Percentiles rank a stretch among this genome's conserved stretches.
These are phyloP conservation scores for Aphodius sticticus DNA, from an alignment of 2,888 invertebrate genomes.

Conservation along the genomic window DNA sequence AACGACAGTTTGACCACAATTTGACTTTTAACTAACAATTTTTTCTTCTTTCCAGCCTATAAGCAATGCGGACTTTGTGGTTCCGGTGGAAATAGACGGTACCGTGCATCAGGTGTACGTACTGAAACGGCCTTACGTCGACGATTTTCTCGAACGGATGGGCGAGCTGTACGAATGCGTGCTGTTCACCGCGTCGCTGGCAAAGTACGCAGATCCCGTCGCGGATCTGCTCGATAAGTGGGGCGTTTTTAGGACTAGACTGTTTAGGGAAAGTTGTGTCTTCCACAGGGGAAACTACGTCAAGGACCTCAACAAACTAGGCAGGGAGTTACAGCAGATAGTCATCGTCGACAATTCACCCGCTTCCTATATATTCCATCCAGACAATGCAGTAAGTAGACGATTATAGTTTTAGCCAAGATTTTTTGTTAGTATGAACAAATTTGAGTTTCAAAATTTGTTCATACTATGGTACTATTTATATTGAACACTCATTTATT, in stretches of 20 bases:
- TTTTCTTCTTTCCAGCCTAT: constrained; percentile 82
- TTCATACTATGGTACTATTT: no score
- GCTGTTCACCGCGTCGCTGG: constrained; percentile 97
- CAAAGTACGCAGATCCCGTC: constrained; percentile 99
- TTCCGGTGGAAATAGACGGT: constrained; percentile 99
- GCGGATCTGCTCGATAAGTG: constrained; percentile 97
- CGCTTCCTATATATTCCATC: constrained; percentile 99
- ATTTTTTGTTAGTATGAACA: no score
- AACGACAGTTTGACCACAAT: no score
- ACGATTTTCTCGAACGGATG: constrained; percentile 97
- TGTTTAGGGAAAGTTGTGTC: constrained; percentile 99
- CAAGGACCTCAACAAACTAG: constrained; percentile 97
- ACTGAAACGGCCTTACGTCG: constrained; percentile 98
- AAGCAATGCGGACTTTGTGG: constrained; percentile 99
- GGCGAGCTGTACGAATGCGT: constrained; percentile 99
- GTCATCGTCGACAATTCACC: constrained; percentile 99
- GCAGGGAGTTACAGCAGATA: constrained; percentile 94
- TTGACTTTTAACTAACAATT: neutral
- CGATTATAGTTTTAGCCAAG: neutral
- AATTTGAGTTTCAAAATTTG: no score
- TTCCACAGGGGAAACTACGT: constrained; percentile 99
- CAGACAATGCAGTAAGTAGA: constrained; percentile 95
- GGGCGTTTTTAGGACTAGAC: constrained; percentile 94
- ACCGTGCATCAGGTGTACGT: constrained; percentile 99
- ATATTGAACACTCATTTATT: no score